These are phyloP conservation scores for Melanotaenia boesemani DNA, from an alignment of 2,797 vertebrate genomes.

Conservation along the genomic window DNA sequence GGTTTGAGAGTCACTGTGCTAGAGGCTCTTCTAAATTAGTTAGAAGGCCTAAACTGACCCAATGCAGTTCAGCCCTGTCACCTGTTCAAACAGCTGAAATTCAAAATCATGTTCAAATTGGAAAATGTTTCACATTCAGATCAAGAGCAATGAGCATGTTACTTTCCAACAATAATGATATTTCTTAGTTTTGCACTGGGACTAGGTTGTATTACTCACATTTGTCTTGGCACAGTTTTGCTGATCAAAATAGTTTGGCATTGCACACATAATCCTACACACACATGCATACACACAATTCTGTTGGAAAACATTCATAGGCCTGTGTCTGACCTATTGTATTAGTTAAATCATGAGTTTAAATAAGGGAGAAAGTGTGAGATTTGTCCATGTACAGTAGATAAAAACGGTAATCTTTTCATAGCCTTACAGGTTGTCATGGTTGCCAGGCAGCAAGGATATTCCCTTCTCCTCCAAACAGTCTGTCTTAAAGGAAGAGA, in stretches of 20 bases:
- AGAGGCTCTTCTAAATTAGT: no score
- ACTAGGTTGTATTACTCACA: constrained; percentile 11
- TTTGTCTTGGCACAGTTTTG: constrained; percentile 15
- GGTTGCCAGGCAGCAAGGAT: constrained; percentile 69
- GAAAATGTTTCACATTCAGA: background rate
- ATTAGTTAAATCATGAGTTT: constrained; percentile 41
- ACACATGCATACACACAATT: constrained; percentile 1
- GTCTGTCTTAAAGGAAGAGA: constrained; percentile 22
- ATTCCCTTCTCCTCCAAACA: constrained; percentile 53
- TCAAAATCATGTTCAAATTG: background rate
- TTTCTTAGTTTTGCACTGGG: background rate
- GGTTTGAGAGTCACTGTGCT: no score
- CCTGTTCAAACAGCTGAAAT: background rate
- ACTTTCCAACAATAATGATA: background rate
- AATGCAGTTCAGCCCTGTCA: no score
- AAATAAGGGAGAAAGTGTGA: constrained; percentile 41
- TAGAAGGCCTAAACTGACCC: no score
- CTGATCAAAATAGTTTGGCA: constrained; percentile 29
- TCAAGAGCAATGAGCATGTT: background rate
- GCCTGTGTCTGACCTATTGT: constrained; percentile 5
- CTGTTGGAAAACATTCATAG: constrained; percentile 6
- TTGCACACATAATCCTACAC: background rate
- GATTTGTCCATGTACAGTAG: constrained; percentile 43
- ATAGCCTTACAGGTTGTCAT: constrained; percentile 37
- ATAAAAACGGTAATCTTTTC: constrained; percentile 42